Conservation (phyloP, 1,140 invertebrate species). For the Heterodera carotae region DNA sequence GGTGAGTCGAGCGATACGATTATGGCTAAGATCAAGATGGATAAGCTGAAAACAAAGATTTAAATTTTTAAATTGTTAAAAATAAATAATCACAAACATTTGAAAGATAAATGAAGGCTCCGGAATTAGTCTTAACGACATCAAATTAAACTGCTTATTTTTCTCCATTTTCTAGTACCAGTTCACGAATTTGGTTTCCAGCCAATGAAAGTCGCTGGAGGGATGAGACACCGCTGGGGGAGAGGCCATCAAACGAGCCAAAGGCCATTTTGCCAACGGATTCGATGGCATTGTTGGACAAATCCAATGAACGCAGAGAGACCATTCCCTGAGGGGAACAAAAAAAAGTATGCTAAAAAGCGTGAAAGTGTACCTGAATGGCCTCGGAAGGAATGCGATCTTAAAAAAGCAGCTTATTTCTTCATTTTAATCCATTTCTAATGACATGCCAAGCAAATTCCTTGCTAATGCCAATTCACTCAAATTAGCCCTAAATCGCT, state of each 20-base stretch:
- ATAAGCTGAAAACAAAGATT: background rate
- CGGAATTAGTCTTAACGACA: conserved; percentile 30
- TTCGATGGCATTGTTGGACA: conserved; percentile 43
- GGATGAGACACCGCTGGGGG: conserved; percentile 11
- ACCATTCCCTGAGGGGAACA: conserved; percentile 39
- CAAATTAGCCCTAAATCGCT: conserved; percentile 46
- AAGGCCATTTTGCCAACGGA: conserved; percentile 50
- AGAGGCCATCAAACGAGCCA: conserved; percentile 35
- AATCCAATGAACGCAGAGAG: conserved; percentile 32
- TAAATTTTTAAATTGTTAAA: background rate
- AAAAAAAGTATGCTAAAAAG: background rate
- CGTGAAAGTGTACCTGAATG: background rate
- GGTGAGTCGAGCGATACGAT: conserved; percentile 37
- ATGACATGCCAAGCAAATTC: conserved; percentile 31
- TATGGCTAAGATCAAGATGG: conserved; percentile 45
- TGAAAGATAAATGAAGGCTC: conserved; percentile 42
- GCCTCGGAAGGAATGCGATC: background rate
- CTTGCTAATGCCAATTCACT: conserved; percentile 44
- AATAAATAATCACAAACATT: background rate
- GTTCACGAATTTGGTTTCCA: conserved; percentile 47
- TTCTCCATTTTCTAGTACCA: conserved; percentile 13
- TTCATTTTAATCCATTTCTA: background rate
- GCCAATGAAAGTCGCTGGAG: conserved; percentile 45
- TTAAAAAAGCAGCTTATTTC: background rate
- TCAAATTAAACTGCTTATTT: background rate